Percentiles rank a stretch among this genome's conserved stretches.
Evolutionary conservation across 2,113 vertebrate species (phyloP).

Genomic region (Gasterosteus nipponicus): DNA sequence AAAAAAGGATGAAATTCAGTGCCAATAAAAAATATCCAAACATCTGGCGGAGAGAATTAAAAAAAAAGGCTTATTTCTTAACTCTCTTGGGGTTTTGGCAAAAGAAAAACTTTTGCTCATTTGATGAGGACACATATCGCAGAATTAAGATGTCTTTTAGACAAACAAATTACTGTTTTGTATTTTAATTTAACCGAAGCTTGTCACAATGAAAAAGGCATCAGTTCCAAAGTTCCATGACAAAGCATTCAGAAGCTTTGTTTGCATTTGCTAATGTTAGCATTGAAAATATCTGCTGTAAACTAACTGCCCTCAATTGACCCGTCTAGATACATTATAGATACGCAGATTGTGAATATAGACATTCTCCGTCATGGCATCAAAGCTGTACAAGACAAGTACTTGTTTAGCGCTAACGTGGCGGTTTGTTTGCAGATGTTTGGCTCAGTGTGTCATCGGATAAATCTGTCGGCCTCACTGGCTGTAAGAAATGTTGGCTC

Average conservation of each 20-base stretch:
- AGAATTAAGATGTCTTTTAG: neutral
- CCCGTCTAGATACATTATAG: neutral
- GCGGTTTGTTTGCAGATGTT: constrained; percentile 58
- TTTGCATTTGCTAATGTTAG: neutral
- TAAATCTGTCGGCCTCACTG: constrained; percentile 54
- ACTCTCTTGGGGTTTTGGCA: constrained; percentile 12
- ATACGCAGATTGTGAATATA: no score
- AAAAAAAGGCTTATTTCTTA: neutral
- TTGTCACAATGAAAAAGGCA: neutral
- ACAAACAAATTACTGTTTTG: constrained; percentile 19
- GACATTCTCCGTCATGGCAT: neutral
- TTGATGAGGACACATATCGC: neutral
- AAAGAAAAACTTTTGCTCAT: constrained; percentile 6
- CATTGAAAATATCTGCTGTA: neutral
- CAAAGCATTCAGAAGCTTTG: neutral
- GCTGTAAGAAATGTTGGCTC: constrained; percentile 52
- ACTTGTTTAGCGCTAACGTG: constrained; percentile 41
- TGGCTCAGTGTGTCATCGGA: constrained; percentile 57
- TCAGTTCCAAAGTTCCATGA: neutral
- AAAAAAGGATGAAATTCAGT: neutral
- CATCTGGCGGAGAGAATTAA: constrained; percentile 7
- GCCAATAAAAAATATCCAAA: neutral
- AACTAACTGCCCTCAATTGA: neutral
- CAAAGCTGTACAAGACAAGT: constrained; percentile 14
- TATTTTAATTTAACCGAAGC: neutral